These are phyloP conservation scores for Pyralis farinalis DNA, from an alignment of 2,888 invertebrate species.

Conservation along the genomic window DNA sequence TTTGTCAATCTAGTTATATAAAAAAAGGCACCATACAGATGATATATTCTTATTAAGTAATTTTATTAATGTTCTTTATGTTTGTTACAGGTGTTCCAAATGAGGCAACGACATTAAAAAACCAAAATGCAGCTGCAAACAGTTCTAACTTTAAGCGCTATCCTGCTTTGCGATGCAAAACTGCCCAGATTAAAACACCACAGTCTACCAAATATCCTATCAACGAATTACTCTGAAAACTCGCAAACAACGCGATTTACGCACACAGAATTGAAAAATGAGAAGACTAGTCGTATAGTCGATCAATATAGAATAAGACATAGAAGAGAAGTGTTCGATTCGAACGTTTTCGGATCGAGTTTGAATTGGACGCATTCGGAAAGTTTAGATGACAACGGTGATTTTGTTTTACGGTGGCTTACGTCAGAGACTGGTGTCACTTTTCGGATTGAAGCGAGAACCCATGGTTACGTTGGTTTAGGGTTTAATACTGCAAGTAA, in stretches of 20 bases:
- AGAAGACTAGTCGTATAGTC: constrained; percentile 60
- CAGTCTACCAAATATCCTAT: constrained; percentile 51
- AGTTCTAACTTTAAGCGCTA: constrained; percentile 54
- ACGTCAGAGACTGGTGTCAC: constrained; percentile 89
- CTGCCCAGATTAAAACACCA: constrained; percentile 52
- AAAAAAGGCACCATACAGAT: too few relatives aligned
- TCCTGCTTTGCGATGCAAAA: constrained; percentile 67
- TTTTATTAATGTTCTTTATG: not conserved
- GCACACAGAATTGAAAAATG: constrained; percentile 55
- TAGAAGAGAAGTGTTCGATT: constrained; percentile 65
- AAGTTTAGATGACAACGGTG: constrained; percentile 77
- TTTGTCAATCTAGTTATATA: too few relatives aligned
- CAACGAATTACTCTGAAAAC: constrained; percentile 50
- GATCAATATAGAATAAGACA: constrained; percentile 58
- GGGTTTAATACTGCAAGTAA: constrained; percentile 91
- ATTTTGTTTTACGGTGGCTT: constrained; percentile 85
- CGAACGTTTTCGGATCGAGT: constrained; percentile 65
- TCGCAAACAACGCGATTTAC: constrained; percentile 37
- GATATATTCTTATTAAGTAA: too few relatives aligned
- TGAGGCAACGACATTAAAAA: constrained; percentile 39
- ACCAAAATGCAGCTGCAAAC: constrained; percentile 60
- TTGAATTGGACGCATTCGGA: constrained; percentile 82
- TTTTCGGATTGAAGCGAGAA: constrained; percentile 91
- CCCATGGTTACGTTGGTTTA: constrained; percentile 92
- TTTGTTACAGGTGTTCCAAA: constrained; percentile 61